Evolutionary conservation across 2,113 vertebrate genomes (phyloP), one percentile per base, ranked within the genome.

Genomic region (Leptocoma aspasia): DNA sequence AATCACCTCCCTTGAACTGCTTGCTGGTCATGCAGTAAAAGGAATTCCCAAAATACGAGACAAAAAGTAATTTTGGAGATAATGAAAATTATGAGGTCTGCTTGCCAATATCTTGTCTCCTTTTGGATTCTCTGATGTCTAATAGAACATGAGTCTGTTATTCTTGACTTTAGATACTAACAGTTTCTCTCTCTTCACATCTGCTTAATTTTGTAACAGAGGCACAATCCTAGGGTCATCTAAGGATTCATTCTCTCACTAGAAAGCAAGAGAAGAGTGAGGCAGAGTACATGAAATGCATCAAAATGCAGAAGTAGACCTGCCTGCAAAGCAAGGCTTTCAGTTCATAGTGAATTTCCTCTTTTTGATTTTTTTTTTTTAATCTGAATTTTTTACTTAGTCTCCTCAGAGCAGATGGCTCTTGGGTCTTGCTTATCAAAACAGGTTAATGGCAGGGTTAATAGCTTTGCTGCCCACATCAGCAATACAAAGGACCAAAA

Each of bases 161-260:
- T 52, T 86, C 42, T 42, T 86, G 76, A 47, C 54, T 88, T 83
- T 63, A 86, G 26, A 50, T 42, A 57, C 45, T 45, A 88, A 69
- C 37, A 66, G 18, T 60, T 91, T 61, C 22, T 63, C 56, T 70
- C 73, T 86, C 4, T 49, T 86, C 2, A 4, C 56, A 61, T 56
- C 49, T 83, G 60, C 35, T 73, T 72, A 41, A 50, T 94, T 76
- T 59, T 69, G 59, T 57, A 90, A 85, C 22, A 82, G 79, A 82
- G 42, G 37, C 54, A 94, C 57, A 87, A 80, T 37, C 42, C 16
- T 47, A 60, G n/a, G 90, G 94, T 94, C 79, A 93, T 69, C 60
- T 90, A 86, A 95, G 92, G 92, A 88, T 90, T 93, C 90, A 59
- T 86, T 92, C 63, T 59, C 75, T 66, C 85, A 78, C 64, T 73